phyloP scores from a whole-genome alignment of 2,797 vertebrate species.

The Aythya fuligula region DNA sequence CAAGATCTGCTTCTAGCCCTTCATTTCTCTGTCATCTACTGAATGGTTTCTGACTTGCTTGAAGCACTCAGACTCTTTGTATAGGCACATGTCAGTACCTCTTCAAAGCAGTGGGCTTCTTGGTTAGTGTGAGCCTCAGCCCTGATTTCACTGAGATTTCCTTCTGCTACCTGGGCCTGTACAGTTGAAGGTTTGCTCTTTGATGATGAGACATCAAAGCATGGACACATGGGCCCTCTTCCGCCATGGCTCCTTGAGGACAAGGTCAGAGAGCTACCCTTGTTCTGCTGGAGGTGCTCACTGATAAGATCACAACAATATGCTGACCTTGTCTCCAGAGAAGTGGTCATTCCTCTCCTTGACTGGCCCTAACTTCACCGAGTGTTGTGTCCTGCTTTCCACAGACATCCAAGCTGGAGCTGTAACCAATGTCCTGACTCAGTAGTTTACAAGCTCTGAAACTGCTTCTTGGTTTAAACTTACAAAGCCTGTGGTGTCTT shows the following conservation, averaged over 20 bases:
- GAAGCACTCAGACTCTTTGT: background rate
- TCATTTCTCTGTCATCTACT: background rate
- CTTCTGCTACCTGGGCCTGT: background rate
- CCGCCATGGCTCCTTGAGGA: background rate
- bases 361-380: background rate
- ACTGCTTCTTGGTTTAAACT: background rate
- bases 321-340: background rate
- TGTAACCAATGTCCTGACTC: background rate
- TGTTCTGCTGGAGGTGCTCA: background rate
- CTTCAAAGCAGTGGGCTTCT: background rate
- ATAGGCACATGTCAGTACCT: background rate
- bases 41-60: background rate
- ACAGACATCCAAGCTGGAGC: background rate
- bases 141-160: background rate
- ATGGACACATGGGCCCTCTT: background rate
- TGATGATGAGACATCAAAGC: background rate
- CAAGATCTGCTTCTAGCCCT: background rate
- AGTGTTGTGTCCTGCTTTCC: background rate
- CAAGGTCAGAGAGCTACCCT: rapidly evolving
- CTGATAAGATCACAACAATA: background rate
- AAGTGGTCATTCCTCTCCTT: background rate
- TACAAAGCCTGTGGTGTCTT: background rate
- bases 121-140: background rate
- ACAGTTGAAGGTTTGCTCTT: background rate
- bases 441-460: background rate